Base-by-base conservation (phyloP, 2,888 invertebrate species). In the Vandiemenella viatica region DNA sequence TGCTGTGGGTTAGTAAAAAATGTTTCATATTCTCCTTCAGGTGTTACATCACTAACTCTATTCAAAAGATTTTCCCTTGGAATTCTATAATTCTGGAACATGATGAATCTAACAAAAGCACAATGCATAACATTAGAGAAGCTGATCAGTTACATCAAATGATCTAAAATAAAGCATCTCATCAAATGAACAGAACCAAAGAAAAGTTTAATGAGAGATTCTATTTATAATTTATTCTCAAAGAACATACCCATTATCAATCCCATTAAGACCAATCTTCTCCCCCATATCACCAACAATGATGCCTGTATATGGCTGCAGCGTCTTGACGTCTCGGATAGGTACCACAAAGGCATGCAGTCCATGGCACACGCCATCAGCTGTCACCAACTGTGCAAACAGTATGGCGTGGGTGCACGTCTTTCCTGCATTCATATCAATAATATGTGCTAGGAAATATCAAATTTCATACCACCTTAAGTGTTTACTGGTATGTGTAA, bases 221-320 rank as follows among this genome's bases (percentile, higher is more conserved):
- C n/a, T n/a, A n/a, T n/a, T n/a, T n/a, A n/a, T n/a, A n/a, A n/a
- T n/a, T n/a, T n/a, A n/a, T n/a, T n/a, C 32, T 32, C 16, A 13
- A 26, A 22, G 1, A 41, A 46, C 67, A 67, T 59, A 83, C 80
- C 93, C 95, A 66, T 95, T 95, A 65, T 95, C 93, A 51, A 92
- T 79, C 4, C 90, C 92, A 63, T 92, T 85, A 45, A 90, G 75
- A 7, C 92, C 93, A 43, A 86, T 77, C 70, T 95, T 95, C 65
- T 87, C 87, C 0, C 93, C 93, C 75, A 93, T 86, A 60, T 95
- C 93, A 0, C 91, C 92, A 0, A 93, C 81, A 13, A 81, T 74
- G 8, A 95, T 77, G 0, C 92, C 92, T 1, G 89, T 86, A 64
- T 80, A 85, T 0, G 86, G 76, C 56, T 78, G 67, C 59, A 88